These are phyloP conservation scores for Lontra canadensis DNA, from an alignment of 2,113 vertebrate genomes.

Conservation along the genomic window DNA sequence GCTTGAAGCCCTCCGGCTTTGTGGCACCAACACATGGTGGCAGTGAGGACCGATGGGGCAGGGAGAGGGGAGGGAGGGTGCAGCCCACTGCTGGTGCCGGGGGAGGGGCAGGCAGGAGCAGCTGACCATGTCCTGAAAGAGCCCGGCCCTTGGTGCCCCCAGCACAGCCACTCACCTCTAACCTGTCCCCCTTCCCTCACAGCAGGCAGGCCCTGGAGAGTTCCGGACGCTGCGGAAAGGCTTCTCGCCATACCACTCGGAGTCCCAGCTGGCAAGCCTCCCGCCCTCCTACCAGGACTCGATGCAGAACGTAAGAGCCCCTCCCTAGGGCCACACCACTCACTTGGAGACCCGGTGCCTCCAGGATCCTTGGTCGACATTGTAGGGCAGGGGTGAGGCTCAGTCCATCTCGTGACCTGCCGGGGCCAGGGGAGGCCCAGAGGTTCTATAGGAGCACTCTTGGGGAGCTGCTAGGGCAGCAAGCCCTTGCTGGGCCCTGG, in stretches of 20 bases:
- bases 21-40: rapidly evolving
- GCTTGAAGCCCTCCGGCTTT: rapidly evolving
- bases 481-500: neutral
- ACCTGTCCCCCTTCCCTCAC: neutral
- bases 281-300: conserved; percentile 93
- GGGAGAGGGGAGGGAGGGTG: neutral
- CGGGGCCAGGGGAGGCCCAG: neutral
- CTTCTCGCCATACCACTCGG: conserved; percentile 94
- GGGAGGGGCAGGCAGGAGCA: rapidly evolving
- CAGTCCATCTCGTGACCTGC: neutral
- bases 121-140: neutral
- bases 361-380: rapidly evolving
- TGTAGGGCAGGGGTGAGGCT: neutral
- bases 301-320: conserved; percentile 91
- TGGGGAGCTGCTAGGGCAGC: neutral
- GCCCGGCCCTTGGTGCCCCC: neutral
- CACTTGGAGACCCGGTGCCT: rapidly evolving
- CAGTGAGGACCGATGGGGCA: rapidly evolving
- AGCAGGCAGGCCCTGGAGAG: conserved; percentile 91
- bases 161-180: rapidly evolving
- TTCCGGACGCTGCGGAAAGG: conserved; percentile 94
- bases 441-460: neutral
- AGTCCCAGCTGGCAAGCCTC: conserved; percentile 94
- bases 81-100: neutral
- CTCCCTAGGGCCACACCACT: rapidly evolving